Percentiles rank a stretch among this genome's conserved stretches.
Evolutionary conservation across 37 sponge, comb jelly and placozoan genomes (phyloP).

Genomic region (Tethya wilhelma): DNA sequence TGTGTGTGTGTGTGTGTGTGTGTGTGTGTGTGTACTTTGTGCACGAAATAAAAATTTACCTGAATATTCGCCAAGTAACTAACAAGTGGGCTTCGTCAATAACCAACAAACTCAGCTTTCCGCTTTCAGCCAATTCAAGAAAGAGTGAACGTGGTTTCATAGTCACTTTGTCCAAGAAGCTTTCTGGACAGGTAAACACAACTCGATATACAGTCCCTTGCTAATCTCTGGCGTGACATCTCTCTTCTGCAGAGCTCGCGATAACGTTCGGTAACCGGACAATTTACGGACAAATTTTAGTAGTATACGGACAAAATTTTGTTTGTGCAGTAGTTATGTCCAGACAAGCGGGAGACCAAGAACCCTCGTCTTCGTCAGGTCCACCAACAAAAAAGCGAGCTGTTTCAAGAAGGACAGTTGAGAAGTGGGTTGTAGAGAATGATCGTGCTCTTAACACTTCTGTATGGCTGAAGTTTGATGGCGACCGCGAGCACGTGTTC

Average conservation of each 20-base stretch:
- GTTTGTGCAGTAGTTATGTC: too few relatives aligned
- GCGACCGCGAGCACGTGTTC: conserved; percentile 26
- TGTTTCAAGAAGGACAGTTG: conserved; percentile 12
- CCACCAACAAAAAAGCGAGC: conserved; percentile 22
- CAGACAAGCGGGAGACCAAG: too few relatives aligned
- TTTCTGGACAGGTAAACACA: too few relatives aligned
- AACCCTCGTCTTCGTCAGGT: too few relatives aligned
- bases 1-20: neutral
- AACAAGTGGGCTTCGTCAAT: conserved; percentile 59
- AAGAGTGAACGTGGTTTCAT: too few relatives aligned
- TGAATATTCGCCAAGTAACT: conserved; percentile 26
- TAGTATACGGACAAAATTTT: too few relatives aligned
- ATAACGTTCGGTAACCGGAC: too few relatives aligned
- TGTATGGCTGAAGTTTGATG: conserved; percentile 34
- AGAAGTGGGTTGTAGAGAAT: conserved; percentile 30
- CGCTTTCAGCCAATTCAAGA: conserved; percentile 8
- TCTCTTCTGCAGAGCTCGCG: too few relatives aligned
- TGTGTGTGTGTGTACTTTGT: neutral
- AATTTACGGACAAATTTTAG: too few relatives aligned
- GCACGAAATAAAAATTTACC: neutral
- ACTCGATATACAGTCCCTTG: too few relatives aligned
- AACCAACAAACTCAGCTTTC: conserved; percentile 17
- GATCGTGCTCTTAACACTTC: conserved; percentile 40
- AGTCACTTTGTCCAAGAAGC: too few relatives aligned
- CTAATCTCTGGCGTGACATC: too few relatives aligned